Conservation (phyloP, 2,888 invertebrate genomes). For the Cryptocheilus praepositus region DNA sequence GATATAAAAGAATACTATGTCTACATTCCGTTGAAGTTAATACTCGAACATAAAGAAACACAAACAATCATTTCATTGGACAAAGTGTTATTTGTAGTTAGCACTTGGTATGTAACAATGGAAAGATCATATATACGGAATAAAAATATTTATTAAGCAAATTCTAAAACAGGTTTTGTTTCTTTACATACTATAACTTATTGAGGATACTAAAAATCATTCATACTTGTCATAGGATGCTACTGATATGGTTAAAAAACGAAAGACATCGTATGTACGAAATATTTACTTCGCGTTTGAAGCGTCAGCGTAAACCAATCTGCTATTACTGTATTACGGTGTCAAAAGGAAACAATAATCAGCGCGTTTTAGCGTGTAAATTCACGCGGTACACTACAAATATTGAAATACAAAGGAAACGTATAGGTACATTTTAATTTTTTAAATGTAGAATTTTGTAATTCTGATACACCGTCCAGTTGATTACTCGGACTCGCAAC, state of each 20-base stretch:
- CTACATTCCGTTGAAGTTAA: too few species aligned
- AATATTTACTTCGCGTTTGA: conserved; percentile 57
- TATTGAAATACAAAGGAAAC: too few species aligned
- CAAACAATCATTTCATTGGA: neutral
- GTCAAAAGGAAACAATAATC: too few species aligned
- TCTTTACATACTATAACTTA: neutral
- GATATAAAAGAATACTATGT: too few species aligned
- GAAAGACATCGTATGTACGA: conserved; percentile 37
- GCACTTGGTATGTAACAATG: conserved; percentile 28
- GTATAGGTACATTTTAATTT: too few species aligned
- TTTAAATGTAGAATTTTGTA: too few species aligned
- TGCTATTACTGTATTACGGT: too few species aligned
- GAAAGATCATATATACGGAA: conserved; percentile 46
- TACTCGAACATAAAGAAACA: neutral
- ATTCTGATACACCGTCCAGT: too few species aligned
- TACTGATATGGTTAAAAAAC: conserved; percentile 3
- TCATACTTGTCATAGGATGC: neutral
- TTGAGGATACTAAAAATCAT: neutral
- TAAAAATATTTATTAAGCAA: conserved; percentile 49
- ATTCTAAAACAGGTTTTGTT: neutral
- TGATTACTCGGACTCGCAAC: too few species aligned
- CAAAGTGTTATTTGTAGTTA: neutral
- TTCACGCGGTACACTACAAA: too few species aligned
- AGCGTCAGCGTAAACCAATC: too few species aligned
- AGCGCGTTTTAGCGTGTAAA: too few species aligned